Conservation (phyloP, 2,113 vertebrate genomes). For the Bubo blakistoni region DNA sequence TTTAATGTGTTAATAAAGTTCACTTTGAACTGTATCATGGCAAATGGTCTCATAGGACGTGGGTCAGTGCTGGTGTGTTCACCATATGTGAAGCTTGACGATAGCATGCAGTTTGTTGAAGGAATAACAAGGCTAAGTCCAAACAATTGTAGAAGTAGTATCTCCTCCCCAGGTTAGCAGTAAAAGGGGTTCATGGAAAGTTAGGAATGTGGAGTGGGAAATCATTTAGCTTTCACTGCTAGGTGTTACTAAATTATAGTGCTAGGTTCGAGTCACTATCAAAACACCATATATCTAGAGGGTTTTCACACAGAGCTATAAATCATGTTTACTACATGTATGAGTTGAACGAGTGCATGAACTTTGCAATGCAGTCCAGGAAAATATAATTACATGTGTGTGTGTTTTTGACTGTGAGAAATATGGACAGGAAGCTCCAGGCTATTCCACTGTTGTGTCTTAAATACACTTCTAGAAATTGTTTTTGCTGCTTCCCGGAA, state of each 20-base stretch:
- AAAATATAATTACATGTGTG: slow-evolving; percentile 42
- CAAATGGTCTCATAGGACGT: slow-evolving; percentile 66
- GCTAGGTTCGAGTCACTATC: slow-evolving; percentile 50
- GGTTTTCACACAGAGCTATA: slow-evolving; percentile 55
- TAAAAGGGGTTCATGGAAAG: slow-evolving; percentile 68
- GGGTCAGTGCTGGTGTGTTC: slow-evolving; percentile 60
- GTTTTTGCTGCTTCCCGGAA: slow-evolving; percentile 27
- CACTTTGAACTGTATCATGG: slow-evolving; percentile 70
- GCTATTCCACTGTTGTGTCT: not conserved
- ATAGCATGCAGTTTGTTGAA: not conserved
- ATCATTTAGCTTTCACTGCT: slow-evolving; percentile 64
- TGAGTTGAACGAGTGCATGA: slow-evolving; percentile 36
- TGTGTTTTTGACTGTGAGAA: slow-evolving; percentile 47
- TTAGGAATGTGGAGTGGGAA: slow-evolving; percentile 71
- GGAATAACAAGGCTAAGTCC: slow-evolving; percentile 25
- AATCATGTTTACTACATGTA: slow-evolving; percentile 59
- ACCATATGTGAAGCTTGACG: slow-evolving; percentile 63
- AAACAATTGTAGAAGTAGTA: slow-evolving; percentile 48
- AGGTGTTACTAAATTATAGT: slow-evolving; percentile 68
- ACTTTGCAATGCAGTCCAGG: slow-evolving; percentile 26
- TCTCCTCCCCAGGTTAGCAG: slow-evolving; percentile 57
- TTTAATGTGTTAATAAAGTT: slow-evolving; percentile 76
- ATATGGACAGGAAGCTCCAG: slow-evolving; percentile 22
- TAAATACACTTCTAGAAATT: not conserved
- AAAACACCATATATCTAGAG: slow-evolving; percentile 62